These are phyloP conservation scores for Seriola rivoliana DNA, from an alignment of 2,113 vertebrate genomes.

Conservation along the genomic window DNA sequence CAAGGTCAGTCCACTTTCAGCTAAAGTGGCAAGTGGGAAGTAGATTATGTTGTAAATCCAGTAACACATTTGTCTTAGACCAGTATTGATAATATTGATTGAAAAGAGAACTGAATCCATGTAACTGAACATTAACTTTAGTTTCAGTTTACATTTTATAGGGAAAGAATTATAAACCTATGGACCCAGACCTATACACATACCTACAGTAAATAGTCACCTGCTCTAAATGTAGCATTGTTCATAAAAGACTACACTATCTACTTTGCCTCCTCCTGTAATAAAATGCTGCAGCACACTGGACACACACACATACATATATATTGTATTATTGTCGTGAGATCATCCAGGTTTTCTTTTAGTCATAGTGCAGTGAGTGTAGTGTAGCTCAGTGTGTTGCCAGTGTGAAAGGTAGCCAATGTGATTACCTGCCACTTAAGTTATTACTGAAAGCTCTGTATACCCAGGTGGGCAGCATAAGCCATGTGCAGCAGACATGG, in stretches of 20 bases:
- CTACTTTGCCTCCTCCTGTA: background rate
- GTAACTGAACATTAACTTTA: background rate
- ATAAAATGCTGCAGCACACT: background rate
- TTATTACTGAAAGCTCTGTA: constrained; percentile 59
- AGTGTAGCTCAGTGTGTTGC: background rate
- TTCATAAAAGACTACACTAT: background rate
- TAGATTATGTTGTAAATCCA: constrained; percentile 11
- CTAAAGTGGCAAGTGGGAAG: background rate
- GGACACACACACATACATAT: too few species aligned
- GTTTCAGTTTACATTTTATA: background rate
- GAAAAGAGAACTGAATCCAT: background rate
- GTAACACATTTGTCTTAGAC: background rate
- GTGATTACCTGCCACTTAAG: constrained; percentile 59
- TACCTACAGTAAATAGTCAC: background rate
- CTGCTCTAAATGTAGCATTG: background rate
- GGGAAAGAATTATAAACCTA: background rate
- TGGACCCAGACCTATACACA: background rate
- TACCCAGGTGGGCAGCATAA: constrained; percentile 8
- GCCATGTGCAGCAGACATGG: background rate
- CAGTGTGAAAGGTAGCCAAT: constrained; percentile 22
- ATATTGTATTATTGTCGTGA: too few species aligned
- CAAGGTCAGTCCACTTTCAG: constrained; percentile 18
- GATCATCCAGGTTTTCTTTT: background rate
- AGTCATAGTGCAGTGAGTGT: background rate
- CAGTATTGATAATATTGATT: background rate